Base-by-base conservation (phyloP, 2,888 invertebrate genomes). In the Gasteruption jaculator region DNA sequence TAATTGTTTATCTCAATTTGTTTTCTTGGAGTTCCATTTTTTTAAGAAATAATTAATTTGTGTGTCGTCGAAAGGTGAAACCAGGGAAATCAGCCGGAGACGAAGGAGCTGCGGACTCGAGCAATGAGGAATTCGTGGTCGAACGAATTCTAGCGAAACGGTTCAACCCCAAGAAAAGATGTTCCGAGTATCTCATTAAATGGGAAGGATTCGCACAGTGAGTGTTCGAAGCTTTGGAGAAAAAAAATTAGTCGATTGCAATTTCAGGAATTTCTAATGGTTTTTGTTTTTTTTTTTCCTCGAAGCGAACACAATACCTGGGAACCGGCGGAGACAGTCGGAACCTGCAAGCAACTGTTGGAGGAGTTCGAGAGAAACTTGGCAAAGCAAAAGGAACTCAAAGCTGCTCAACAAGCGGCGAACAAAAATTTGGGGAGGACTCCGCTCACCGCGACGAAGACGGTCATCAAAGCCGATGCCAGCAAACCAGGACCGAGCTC, bases 71-170 rank as follows among this genome's bases (percentile, higher is more conserved):
- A 31, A 4, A 45, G 57, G 46, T 41, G 11, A 61, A 58, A 37
- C 53, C 58, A 16, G 54, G 49, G 19, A 63, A 61, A 42, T 29
- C 47, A 20, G 43, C 51, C 4, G 55, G 50, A 5, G 60, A 58
- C 1, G 54, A 53, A 10, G 52, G 46, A 5, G 54, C 53, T 12
- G 52, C 49, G 7, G 61, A 61, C 15, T 49, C 57, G 2, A 64
- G 61, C 11, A 63, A 79, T 8, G 79, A 81, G 44, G 86, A 89
- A 65, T 86, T 80, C 61, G 79, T 80, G 1, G 86, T 90, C 1
- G 90, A 90, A 67, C 87, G 86, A 73, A 89, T 91, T 47, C 77
- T 89, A 32, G 88, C 88, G 20, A 88, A 89, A 70, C 76, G 90
- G 29, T 88, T 84, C 68, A 90, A 89, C 74, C 85, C 87, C 5